Evolutionary conservation across 2,888 invertebrate species (phyloP).

Genomic region (Creontiades dilutus): DNA sequence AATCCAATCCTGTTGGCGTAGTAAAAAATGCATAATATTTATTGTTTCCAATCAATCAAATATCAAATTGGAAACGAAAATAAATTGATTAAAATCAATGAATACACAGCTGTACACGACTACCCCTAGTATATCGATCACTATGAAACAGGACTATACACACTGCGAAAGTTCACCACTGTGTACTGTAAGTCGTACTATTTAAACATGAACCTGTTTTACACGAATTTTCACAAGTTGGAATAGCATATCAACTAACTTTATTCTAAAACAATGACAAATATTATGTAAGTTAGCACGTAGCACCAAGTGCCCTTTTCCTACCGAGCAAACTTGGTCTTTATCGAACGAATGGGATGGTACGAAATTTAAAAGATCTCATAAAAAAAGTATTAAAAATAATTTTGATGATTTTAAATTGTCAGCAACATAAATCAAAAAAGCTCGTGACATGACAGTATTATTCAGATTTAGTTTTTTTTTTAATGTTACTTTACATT

Average conservation of each 20-base stretch:
- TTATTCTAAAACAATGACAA: constrained; percentile 5
- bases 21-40: no score
- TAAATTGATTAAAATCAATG: no score
- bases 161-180: no score
- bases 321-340: constrained; percentile 35
- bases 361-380: constrained; percentile 7
- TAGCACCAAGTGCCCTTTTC: neutral
- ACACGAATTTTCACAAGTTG: neutral
- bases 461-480: neutral
- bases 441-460: constrained; percentile 33
- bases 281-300: neutral
- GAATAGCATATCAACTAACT: neutral
- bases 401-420: neutral
- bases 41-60: no score
- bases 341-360: constrained; percentile 34
- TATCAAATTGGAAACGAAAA: no score
- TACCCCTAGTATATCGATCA: no score
- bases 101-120: no score
- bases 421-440: neutral
- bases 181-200: no score
- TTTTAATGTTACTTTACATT: neutral
- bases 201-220: neutral
- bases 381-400: neutral
- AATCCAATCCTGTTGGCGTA: no score
- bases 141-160: no score